Evolutionary conservation across 2,797 vertebrate genomes (phyloP), one percentile per base, ranked within the genome.

Genomic region (Meriones psammophilus): DNA sequence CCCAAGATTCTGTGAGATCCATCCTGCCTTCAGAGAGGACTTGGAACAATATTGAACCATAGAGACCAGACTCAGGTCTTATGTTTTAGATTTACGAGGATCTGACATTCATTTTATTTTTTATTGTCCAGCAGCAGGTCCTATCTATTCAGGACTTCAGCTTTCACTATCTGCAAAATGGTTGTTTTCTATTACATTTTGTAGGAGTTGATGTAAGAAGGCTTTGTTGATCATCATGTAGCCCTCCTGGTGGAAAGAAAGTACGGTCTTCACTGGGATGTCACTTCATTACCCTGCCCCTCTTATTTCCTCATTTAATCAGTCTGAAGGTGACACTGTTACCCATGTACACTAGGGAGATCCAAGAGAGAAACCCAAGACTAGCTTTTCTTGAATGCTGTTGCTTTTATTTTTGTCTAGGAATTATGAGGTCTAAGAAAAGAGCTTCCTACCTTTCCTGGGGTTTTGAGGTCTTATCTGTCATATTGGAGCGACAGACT

Each of bases 401-500:
- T 99, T 99, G 98, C 96, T 98, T 98, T 97, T 97, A 85, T 83
- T 96, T 99, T 98, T 98, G 98, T 98, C 28, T 42, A 79, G 42
- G 98, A 98, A 98, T 98, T 95, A 46, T 98, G 98, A 98, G 98
- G 97, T 98, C 97, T 84, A 80, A 96, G 79, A 85, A 98, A 97
- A 98, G 94, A 98, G 99, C 98, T 99, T 98, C 85, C 97, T 98
- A 98, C 98, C 98, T 98, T 99, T 99, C 99, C 98, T 97, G 98
- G 96, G 56, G 89, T 33, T 98, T 98, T 98, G 98, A 97, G 98
- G 98, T 98, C 98, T 98, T 98, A 99, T 99, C 99, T 99, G 98
- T 99, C 99, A 99, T 99, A 99, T 99, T 99, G 99, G 98, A 98
- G 98, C 98, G 98, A 98, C 98, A 98, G 98, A 98, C 98, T 98